Evolutionary conservation across 1,140 invertebrate species (phyloP), one percentile per base, ranked within the genome.

Genomic region (Babylonia areolata): DNA sequence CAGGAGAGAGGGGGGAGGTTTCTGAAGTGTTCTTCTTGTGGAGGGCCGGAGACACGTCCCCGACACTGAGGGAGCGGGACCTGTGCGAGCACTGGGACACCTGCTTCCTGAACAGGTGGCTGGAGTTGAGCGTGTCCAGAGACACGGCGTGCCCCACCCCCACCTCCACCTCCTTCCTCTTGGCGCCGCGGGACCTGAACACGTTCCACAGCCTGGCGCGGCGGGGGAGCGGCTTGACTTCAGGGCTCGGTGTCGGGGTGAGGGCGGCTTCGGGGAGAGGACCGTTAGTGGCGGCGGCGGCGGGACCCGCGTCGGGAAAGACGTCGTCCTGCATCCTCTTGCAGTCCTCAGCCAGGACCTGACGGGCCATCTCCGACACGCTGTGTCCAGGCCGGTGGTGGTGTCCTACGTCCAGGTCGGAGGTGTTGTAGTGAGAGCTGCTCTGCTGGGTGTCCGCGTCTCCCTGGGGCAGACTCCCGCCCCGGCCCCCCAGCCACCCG

Each of bases 101-200:
- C 2, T 3, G 35, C 2, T 77, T 37, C 1, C 12, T 28, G 31
- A 35, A n/a, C 15, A 40, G 33, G 15, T 39, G 17, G 39, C 1
- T 28, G 69, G 69, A 75, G 28, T 20, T 3, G 11, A 69, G 39
- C 3, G 9, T 69, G 58, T 83, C 46, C 78, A 5, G 78, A 80
- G 78, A 80, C 23, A 83, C 35, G 28, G 81, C 54, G 51, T 71
- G 54, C 39, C 39, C 35, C 54, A 71, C 39, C 17, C 58, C 58
- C 2, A 71, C 6, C 2, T 73, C n/a, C n/a, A n/a, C n/a, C 58
- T 39, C 46, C 46, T 17, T 58, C 51, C 31, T 54, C n/a, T 33
- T 35, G 6, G 9, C 15, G 11, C 23, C 23, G 11, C 78, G 37
- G 39, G 3, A 42, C 2, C 39, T 37, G 31, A 73, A 33, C 31